Base-by-base conservation (phyloP, 2,113 vertebrate species). In the Microtus oregoni region DNA sequence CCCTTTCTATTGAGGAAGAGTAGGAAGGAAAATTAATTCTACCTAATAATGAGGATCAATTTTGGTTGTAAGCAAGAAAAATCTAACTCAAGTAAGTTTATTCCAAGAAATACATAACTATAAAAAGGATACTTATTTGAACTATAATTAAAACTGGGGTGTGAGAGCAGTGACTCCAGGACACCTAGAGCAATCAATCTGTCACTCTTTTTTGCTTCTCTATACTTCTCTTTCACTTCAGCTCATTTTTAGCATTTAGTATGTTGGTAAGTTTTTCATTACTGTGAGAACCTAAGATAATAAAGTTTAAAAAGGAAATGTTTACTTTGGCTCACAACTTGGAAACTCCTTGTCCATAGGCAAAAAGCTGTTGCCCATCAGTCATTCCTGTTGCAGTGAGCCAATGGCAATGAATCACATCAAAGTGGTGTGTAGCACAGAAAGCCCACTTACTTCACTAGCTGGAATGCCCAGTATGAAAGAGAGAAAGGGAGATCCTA, bases 1-100 rank as follows among this genome's bases (percentile, higher is more conserved):
- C 44, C 7, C 8, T 92, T 90, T n/a, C 24, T 73, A 26, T 1
- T 38, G 30, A 95, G 22, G 20, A 89, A 14, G n/a, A 89, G 4
- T 82, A 28, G 95, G 77, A 52, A 3, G 5, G 82, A 32, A 88
- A 91, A 47, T 65, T 0, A 85, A 90, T 86, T 94, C 17, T 72
- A 0, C 20, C 15, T 19, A 68, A 26, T 30, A n/a, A 2, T 47
- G 12, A 30, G 3, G 35, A 85, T 55, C 1, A 67, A 28, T 94
- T 81, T 86, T 86, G 12, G 26, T 82, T 35, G 22, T 26, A 95
- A 50, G 20, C 73, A 35, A 77, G n/a, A 91, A 47, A 95, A 94
- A 65, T 90, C 9, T 86, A 89, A 50, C 52, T 73, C 61, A 73
- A 20, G 65, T 17, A 87, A 67, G 35, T 61, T 92, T 81, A 61